phyloP scores from a whole-genome alignment of 2,888 invertebrate genomes.

The Nemoura dubitans region DNA sequence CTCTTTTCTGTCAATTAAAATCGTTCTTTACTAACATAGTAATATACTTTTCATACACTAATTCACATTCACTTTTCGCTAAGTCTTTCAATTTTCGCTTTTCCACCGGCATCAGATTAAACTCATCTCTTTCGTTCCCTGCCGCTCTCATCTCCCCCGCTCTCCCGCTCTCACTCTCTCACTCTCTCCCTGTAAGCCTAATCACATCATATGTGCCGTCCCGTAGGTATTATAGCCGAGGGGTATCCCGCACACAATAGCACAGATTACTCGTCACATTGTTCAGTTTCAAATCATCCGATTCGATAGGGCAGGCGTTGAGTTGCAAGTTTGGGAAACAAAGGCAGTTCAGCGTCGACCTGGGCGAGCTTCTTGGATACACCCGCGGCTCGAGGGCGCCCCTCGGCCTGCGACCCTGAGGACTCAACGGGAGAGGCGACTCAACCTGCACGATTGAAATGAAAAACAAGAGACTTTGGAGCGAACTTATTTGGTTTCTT shows the following conservation, averaged over 20 bases:
- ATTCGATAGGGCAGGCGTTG: not conserved
- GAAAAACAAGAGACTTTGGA: slow-evolving; percentile 2
- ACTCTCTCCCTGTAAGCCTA: not conserved
- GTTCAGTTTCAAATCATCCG: slow-evolving; percentile 2
- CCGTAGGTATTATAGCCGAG: not conserved
- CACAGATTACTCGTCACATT: not conserved
- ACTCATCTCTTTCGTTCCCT: not conserved
- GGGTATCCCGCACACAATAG: not conserved
- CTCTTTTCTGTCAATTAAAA: too few relatives aligned
- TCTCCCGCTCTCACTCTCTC: too few relatives aligned
- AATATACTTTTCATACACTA: too few relatives aligned
- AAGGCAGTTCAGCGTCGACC: not conserved
- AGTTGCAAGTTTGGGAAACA: not conserved
- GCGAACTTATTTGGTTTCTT: slow-evolving; percentile 18
- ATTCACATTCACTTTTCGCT: too few relatives aligned
- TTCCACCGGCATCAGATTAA: not conserved
- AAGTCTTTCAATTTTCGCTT: too few relatives aligned
- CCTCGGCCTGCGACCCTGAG: too few relatives aligned
- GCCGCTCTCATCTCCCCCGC: too few relatives aligned
- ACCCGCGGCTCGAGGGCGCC: too few relatives aligned
- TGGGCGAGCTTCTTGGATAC: not conserved
- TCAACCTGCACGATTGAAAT: not conserved
- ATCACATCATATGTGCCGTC: slow-evolving; percentile 9
- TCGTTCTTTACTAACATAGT: too few relatives aligned
- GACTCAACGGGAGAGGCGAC: too few relatives aligned